These are phyloP conservation scores for Xerus inauris DNA, from an alignment of 2,113 vertebrate genomes.

Conservation along the genomic window DNA sequence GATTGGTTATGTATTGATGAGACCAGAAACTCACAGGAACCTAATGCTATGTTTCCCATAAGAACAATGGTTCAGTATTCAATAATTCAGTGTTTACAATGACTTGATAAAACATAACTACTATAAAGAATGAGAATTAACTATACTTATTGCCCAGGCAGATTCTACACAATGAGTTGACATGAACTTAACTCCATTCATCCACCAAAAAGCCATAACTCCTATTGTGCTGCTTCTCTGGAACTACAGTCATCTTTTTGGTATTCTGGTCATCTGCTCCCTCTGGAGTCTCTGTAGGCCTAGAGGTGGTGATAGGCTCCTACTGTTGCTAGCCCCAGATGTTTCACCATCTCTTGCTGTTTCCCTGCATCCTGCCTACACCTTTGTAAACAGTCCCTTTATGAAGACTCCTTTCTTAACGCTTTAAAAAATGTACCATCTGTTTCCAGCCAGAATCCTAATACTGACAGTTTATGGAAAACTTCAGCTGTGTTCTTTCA, in stretches of 20 bases:
- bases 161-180: not conserved
- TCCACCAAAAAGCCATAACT: not conserved
- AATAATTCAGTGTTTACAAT: not conserved
- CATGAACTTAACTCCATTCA: not conserved
- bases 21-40: not conserved
- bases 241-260: not conserved
- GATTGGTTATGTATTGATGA: not conserved
- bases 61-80: not conserved
- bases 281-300: not conserved
- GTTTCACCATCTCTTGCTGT: not conserved
- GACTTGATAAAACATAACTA: not conserved
- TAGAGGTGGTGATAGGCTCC: not conserved
- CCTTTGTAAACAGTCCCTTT: not conserved
- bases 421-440: not conserved
- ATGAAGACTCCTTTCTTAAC: not conserved
- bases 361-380: not conserved
- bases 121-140: not conserved
- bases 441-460: not conserved
- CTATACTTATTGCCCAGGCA: not conserved
- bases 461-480: not conserved
- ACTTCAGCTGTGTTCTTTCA: not conserved
- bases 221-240: not conserved
- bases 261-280: not conserved
- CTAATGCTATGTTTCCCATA: not conserved
- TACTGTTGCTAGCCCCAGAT: no score